Percentiles rank a stretch among this genome's conserved stretches.
Conservation (phyloP, 2,113 vertebrate genomes). For the Sakesphorus luctuosus region DNA sequence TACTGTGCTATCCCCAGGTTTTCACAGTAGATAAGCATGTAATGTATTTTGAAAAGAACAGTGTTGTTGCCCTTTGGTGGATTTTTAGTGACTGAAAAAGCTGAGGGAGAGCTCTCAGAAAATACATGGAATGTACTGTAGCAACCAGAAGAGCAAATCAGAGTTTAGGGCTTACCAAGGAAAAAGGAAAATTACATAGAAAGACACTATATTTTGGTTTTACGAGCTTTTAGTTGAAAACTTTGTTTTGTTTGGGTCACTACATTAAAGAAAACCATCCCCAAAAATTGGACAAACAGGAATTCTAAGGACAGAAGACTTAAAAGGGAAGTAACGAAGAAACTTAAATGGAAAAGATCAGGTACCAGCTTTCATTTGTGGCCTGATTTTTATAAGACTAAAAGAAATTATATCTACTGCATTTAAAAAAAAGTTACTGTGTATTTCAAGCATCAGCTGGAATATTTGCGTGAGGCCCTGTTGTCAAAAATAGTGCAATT, state of each 20-base stretch:
- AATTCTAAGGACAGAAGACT: not conserved
- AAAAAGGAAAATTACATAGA: not conserved
- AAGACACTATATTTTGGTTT: not conserved
- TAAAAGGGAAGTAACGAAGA: not conserved
- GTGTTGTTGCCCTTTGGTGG: not conserved
- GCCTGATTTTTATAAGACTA: not conserved
- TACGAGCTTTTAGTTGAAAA: not conserved
- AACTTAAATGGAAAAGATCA: not conserved
- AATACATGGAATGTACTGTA: accelerated
- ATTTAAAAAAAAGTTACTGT: not conserved
- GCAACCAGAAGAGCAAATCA: not conserved
- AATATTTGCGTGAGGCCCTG: not conserved
- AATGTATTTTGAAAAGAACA: not conserved
- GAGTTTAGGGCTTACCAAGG: not conserved
- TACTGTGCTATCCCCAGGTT: not conserved
- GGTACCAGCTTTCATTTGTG: not conserved
- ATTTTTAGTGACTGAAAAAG: constrained; percentile 14
- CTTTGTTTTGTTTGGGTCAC: not conserved
- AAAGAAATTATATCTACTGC: not conserved
- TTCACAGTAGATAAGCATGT: constrained; percentile 17
- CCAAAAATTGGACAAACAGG: not conserved
- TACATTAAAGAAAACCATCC: not conserved
- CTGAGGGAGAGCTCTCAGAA: not conserved
- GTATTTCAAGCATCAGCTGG: not conserved
- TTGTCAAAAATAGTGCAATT: not conserved